A percentile compares a stretch with the other conserved stretches of the same genome.
phyloP scores from a whole-genome alignment of 2,113 vertebrate genomes.

The Illadopsis cleaveri region DNA sequence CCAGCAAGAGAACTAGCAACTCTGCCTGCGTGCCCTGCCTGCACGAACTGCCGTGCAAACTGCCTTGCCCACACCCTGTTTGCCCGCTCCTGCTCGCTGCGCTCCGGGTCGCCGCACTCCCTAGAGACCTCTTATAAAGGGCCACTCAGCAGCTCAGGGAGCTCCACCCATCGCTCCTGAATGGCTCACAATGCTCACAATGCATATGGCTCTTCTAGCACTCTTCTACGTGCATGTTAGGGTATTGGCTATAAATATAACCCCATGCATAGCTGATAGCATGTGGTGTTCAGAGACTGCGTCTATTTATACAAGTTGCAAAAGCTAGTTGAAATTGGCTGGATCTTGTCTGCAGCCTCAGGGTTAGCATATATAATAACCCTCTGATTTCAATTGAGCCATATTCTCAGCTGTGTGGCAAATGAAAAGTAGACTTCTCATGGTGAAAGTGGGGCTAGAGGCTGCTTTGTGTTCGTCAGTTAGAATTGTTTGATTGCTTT shows the following conservation, averaged over 20 bases:
- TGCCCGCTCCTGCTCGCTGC: too few species aligned
- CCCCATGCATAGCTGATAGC: not conserved
- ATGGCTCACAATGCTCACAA: too few species aligned
- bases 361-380: not conserved
- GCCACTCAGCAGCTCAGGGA: too few species aligned
- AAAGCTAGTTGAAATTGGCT: not conserved
- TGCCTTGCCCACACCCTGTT: too few species aligned
- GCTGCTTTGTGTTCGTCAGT: not conserved
- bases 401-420: not conserved
- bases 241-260: not conserved
- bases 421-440: not conserved
- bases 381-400: not conserved
- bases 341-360: not conserved
- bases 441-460: not conserved
- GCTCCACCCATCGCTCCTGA: too few species aligned
- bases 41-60: too few species aligned
- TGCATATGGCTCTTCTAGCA: not conserved
- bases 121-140: too few species aligned
- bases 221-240: not conserved
- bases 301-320: not conserved
- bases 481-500: not conserved
- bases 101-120: too few species aligned
- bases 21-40: too few species aligned
- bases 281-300: not conserved
- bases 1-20: too few species aligned